Evolutionary conservation across 2,113 vertebrate genomes (phyloP).

Genomic region (Eulemur macaco): DNA sequence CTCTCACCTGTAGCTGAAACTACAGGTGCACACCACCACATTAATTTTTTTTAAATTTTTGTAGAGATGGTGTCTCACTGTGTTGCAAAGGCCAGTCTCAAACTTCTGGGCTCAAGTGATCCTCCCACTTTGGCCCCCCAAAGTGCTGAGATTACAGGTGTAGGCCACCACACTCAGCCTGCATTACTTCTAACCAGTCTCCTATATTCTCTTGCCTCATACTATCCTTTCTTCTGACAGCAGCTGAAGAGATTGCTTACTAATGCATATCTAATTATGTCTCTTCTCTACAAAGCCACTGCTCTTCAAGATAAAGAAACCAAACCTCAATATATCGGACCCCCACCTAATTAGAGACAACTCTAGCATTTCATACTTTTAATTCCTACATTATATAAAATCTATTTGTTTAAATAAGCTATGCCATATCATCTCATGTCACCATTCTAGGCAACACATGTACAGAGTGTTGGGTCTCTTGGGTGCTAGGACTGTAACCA

Average conservation of each 20-base stretch:
- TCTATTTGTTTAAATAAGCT: not conserved
- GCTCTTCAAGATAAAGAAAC: constrained; percentile 17
- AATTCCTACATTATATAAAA: not conserved
- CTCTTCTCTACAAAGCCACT: constrained; percentile 11
- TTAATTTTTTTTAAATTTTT: too few species aligned
- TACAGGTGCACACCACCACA: too few species aligned
- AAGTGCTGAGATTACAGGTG: too few species aligned
- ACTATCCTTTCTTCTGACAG: not conserved
- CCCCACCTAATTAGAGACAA: not conserved
- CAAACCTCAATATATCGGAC: not conserved
- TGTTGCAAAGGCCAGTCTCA: too few species aligned
- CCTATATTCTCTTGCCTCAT: not conserved
- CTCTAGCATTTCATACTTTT: not conserved
- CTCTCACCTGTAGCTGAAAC: too few species aligned
- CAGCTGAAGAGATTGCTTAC: not conserved
- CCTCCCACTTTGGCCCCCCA: too few species aligned
- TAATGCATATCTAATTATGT: not conserved
- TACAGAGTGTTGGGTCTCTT: not conserved
- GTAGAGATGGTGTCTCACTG: too few species aligned
- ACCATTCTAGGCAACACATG: not conserved
- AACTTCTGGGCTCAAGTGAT: too few species aligned
- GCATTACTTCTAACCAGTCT: not conserved
- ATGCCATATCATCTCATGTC: not conserved
- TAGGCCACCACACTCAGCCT: too few species aligned
- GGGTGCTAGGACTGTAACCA: not conserved